These are phyloP conservation scores for Grapholita molesta DNA, from an alignment of 1,140 invertebrate genomes.

Conservation along the genomic window DNA sequence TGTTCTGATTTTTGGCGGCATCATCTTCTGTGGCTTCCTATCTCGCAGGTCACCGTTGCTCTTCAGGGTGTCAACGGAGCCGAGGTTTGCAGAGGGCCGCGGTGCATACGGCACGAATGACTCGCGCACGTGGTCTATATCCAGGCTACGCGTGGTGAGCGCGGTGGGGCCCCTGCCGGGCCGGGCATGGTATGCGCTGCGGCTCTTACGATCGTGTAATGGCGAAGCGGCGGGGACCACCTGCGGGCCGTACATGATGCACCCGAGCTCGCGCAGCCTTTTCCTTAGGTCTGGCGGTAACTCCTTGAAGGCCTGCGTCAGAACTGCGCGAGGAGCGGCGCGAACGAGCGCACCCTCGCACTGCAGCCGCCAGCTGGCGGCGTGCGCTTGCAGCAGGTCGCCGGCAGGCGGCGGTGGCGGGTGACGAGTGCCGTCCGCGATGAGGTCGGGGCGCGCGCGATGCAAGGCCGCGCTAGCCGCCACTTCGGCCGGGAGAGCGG, in stretches of 20 bases:
- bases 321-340: slow-evolving; percentile 46
- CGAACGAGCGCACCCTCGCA: slow-evolving; percentile 53
- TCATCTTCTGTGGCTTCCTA: slow-evolving; percentile 25
- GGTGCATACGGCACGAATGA: slow-evolving; percentile 58
- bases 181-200: slow-evolving; percentile 24
- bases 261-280: slow-evolving; percentile 56
- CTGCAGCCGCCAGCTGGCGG: slow-evolving; percentile 46
- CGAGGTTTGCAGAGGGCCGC: slow-evolving; percentile 30
- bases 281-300: slow-evolving; percentile 49
- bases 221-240: slow-evolving; percentile 30
- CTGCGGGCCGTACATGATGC: slow-evolving; percentile 55
- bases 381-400: slow-evolving; percentile 37
- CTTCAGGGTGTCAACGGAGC: slow-evolving; percentile 32
- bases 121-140: slow-evolving; percentile 57
- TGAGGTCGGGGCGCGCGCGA: slow-evolving; percentile 40
- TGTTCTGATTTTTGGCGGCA: slow-evolving; percentile 51
- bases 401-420: slow-evolving; percentile 20
- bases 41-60: slow-evolving; percentile 37
- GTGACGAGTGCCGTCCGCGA: slow-evolving; percentile 35
- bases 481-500: slow-evolving; percentile 30
- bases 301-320: slow-evolving; percentile 55
- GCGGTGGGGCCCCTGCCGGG: slow-evolving; percentile 20
- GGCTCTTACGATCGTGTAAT: slow-evolving; percentile 34
- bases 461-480: slow-evolving; percentile 32
- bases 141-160: slow-evolving; percentile 33